These are phyloP conservation scores for Pyrrhosoma nymphula DNA, from an alignment of 2,888 invertebrate genomes.

Conservation along the genomic window DNA sequence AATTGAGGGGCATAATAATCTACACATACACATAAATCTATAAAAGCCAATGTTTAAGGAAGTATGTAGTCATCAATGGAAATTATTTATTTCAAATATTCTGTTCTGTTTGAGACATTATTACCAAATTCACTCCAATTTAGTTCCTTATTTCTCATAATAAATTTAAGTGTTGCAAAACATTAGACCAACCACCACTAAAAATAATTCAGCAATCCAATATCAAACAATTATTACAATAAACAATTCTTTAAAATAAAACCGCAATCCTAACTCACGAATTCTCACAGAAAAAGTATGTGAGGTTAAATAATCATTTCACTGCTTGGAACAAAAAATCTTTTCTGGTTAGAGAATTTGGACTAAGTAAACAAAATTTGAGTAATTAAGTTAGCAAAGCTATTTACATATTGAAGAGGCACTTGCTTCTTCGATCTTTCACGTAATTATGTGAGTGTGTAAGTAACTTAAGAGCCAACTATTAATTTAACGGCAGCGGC, in stretches of 20 bases:
- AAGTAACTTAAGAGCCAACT: too few relatives aligned
- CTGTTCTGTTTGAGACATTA: neutral
- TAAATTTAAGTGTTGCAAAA: neutral
- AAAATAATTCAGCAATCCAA: neutral
- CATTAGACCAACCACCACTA: neutral
- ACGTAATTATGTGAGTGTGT: too few relatives aligned
- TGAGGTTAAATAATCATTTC: too few relatives aligned
- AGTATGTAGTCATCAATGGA: constrained; percentile 32
- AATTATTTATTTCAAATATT: neutral
- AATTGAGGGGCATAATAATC: constrained; percentile 26
- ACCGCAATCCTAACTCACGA: neutral
- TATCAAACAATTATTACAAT: neutral
- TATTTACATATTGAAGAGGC: too few relatives aligned
- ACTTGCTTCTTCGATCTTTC: too few relatives aligned
- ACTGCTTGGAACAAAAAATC: too few relatives aligned
- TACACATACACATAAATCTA: constrained; percentile 38
- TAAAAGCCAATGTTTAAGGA: constrained; percentile 37
- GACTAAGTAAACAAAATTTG: too few relatives aligned
- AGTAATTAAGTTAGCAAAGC: too few relatives aligned
- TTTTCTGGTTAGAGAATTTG: too few relatives aligned
- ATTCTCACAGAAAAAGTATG: neutral
- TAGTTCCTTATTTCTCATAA: neutral
- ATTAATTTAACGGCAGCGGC: too few relatives aligned
- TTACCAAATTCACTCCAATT: neutral
- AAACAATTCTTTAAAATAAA: neutral